phyloP scores from a whole-genome alignment of 2,113 vertebrate genomes.

The Notarius quadriscutis region DNA sequence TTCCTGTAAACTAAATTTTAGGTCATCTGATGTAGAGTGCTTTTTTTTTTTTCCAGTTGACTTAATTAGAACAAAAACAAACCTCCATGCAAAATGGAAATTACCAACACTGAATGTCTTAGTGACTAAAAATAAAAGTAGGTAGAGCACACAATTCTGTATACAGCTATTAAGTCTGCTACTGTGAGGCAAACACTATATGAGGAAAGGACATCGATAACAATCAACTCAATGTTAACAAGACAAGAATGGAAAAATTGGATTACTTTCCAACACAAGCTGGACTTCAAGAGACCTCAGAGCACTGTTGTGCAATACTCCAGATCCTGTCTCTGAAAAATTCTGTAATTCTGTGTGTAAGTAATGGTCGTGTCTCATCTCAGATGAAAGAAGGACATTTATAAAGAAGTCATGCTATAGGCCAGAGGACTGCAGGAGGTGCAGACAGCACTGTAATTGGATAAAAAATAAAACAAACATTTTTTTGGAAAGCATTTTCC shows the following conservation, averaged over 20 bases:
- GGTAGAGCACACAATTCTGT: not conserved
- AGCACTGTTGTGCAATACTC: not conserved
- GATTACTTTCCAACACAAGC: not conserved
- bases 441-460: not conserved
- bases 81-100: not conserved
- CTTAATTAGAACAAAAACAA: not conserved
- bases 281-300: not conserved
- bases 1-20: not conserved
- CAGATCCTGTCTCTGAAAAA: not conserved
- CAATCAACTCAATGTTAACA: not conserved
- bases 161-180: not conserved
- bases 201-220: not conserved
- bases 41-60: not conserved
- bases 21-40: not conserved
- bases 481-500: conserved; percentile 14
- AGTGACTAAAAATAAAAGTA: not conserved
- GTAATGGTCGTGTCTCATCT: not conserved
- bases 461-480: not conserved
- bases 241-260: not conserved
- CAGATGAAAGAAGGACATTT: not conserved
- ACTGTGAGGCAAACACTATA: not conserved
- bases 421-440: conserved; percentile 9
- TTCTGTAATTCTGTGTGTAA: not conserved
- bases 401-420: not conserved
- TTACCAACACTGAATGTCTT: not conserved